Evolutionary conservation across 2,888 invertebrate genomes (phyloP), one percentile per base, ranked within the genome.

Genomic region (Ormyrus rosae): DNA sequence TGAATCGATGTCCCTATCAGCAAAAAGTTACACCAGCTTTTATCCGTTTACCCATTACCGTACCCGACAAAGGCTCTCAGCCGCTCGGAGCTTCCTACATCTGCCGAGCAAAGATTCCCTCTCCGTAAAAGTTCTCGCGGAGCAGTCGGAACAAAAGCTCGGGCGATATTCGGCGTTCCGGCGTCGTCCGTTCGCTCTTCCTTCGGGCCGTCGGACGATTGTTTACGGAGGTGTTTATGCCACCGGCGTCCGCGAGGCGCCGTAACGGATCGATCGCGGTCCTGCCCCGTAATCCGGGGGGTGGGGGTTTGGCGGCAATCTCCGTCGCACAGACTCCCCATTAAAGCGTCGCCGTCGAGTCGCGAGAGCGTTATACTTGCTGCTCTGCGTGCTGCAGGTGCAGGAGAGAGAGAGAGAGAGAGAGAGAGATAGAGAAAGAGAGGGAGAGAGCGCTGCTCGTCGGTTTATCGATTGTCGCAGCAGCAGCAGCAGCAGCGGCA

Each of bases 381-480:
- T 56, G 56, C 56, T 56, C 11, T 58, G 8, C 48, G 55, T 48
- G 1, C 50, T 6, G 13, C 46, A n/a, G 71, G 77, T 71, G 83
- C n/a, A 53, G 11, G 64, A 13, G 64, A 58, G 83, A 84, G 85
- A 84, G 84, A 84, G 64, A 13, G 64, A 58, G 50, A 76, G 60
- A 67, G 46, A 83, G 82, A 88, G 87, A 85, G 85, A 53, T 83
- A 84, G 83, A 83, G 83, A 84, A 85, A 84, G 84, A 83, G 85
- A 85, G 84, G 72, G 10, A 53, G 67, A 4, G 46, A 46, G 72
- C 51, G 48, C 82, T 84, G 85, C 83, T 82, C 34, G 34, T 34
- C 83, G 84, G 84, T 48, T 72, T 88, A 88, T 88, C 87, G 72
- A 72, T 72, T 72, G 73, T 73, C 64, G 73, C 63, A 61, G 68